Conservation (phyloP, 2,888 invertebrate species). For the Lycocerus yunnanus region DNA sequence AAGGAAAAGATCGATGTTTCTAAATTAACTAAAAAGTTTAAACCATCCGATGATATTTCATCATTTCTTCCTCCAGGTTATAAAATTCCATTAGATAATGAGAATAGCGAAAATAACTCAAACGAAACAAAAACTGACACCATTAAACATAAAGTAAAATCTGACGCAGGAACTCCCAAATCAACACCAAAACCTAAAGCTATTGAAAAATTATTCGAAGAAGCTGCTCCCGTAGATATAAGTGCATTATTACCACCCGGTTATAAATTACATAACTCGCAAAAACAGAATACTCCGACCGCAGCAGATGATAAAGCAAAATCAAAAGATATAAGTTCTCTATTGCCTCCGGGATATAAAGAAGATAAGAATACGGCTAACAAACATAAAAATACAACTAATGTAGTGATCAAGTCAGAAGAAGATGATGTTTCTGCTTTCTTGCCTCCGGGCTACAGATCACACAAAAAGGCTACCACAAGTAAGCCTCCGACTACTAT, state of each 20-base stretch:
- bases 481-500: slow-evolving; percentile 13
- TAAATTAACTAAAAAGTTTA: slow-evolving; percentile 53
- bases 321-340: slow-evolving; percentile 55
- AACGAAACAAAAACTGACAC: slow-evolving; percentile 34
- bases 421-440: slow-evolving; percentile 64
- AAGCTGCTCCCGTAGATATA: slow-evolving; percentile 55
- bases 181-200: slow-evolving; percentile 34
- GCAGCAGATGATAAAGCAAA: background rate
- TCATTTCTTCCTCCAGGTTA: slow-evolving; percentile 71
- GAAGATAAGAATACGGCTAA: slow-evolving; percentile 24
- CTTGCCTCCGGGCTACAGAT: slow-evolving; percentile 70
- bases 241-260: slow-evolving; percentile 67
- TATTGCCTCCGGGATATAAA: slow-evolving; percentile 57
- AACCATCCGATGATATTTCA: slow-evolving; percentile 53
- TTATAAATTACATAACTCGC: slow-evolving; percentile 54
- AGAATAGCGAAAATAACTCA: slow-evolving; percentile 10
- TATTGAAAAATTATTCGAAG: slow-evolving; percentile 27
- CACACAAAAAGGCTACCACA: slow-evolving; percentile 26
- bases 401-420: slow-evolving; percentile 35
- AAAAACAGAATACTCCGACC: slow-evolving; percentile 22
- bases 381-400: slow-evolving; percentile 8
- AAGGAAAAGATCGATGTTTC: slow-evolving; percentile 57
- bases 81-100: slow-evolving; percentile 51
- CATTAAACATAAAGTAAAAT: slow-evolving; percentile 37
- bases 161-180: slow-evolving; percentile 33